These are phyloP conservation scores for Hydriomena furcata DNA, from an alignment of 2,888 invertebrate genomes.

Conservation along the genomic window DNA sequence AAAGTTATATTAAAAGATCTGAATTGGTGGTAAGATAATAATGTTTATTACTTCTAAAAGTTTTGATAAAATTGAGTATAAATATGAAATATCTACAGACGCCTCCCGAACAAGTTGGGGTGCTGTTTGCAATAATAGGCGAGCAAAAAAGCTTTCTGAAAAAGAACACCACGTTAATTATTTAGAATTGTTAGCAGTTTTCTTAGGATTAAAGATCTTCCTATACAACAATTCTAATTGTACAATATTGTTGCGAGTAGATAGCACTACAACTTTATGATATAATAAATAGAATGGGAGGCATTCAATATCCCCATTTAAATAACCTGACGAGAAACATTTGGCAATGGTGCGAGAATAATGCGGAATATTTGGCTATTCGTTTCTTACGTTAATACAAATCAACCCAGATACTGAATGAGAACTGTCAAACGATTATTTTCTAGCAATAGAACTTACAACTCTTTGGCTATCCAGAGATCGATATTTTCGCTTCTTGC, in stretches of 20 bases:
- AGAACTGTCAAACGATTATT: conserved; percentile 27
- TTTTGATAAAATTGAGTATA: background rate
- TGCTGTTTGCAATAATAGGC: background rate
- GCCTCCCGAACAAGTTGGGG: conserved; percentile 4
- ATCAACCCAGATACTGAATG: conserved; percentile 35
- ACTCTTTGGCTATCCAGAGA: conserved; percentile 24
- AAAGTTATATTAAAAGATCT: background rate
- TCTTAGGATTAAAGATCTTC: no score
- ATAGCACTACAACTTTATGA: background rate
- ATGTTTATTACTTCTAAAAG: background rate
- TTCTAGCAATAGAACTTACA: conserved; percentile 2
- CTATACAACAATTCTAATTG: no score
- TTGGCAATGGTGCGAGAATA: conserved; percentile 39
- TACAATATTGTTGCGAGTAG: no score
- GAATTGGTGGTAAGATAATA: conserved; percentile 2
- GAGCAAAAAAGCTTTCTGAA: no score
- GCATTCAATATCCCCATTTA: conserved; percentile 3
- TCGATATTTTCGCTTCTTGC: conserved; percentile 32
- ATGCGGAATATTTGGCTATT: conserved; percentile 34
- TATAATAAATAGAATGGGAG: conserved; percentile 6
- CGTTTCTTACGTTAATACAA: no score
- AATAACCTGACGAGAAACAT: conserved; percentile 15
- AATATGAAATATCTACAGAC: conserved; percentile 6
- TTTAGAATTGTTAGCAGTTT: no score
- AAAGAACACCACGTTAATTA: no score